A percentile compares a stretch with the other conserved stretches of the same genome.
Evolutionary conservation across 2,888 invertebrate genomes (phyloP).

Genomic region (Orthonevra nobilis): DNA sequence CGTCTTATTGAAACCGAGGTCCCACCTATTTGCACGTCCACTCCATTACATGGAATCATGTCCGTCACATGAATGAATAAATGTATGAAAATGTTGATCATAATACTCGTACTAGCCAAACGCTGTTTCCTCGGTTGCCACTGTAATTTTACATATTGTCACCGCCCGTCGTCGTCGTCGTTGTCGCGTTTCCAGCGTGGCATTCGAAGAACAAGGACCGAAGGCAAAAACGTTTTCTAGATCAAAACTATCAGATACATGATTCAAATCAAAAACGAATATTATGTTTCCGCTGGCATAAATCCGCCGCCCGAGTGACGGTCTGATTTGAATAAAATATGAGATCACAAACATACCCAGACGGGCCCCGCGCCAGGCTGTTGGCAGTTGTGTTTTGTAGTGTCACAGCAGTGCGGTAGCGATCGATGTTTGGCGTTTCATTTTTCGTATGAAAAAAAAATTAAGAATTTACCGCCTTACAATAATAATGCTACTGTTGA

Average conservation of each 20-base stretch:
- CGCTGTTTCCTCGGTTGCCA: conserved; percentile 17
- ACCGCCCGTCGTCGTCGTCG: background rate
- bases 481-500: background rate
- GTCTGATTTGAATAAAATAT: conserved; percentile 69
- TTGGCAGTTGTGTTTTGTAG: background rate
- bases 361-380: background rate
- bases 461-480: conserved; percentile 18
- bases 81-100: conserved; percentile 52
- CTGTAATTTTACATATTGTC: conserved; percentile 48
- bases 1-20: conserved; percentile 18
- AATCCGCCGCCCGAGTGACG: conserved; percentile 57
- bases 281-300: conserved; percentile 68
- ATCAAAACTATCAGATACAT: conserved; percentile 65
- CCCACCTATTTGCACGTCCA: conserved; percentile 53
- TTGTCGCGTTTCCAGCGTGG: conserved; percentile 14
- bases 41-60: conserved; percentile 56
- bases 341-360: conserved; percentile 42
- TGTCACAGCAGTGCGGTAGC: background rate
- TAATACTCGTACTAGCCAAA: conserved; percentile 51
- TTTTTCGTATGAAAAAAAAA: no score
- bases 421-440: conserved; percentile 7
- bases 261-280: conserved; percentile 64
- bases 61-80: conserved; percentile 65
- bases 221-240: conserved; percentile 62
- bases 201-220: conserved; percentile 33